These are phyloP conservation scores for Haemorhous mexicanus DNA, from an alignment of 2,113 vertebrate genomes.

Conservation along the genomic window DNA sequence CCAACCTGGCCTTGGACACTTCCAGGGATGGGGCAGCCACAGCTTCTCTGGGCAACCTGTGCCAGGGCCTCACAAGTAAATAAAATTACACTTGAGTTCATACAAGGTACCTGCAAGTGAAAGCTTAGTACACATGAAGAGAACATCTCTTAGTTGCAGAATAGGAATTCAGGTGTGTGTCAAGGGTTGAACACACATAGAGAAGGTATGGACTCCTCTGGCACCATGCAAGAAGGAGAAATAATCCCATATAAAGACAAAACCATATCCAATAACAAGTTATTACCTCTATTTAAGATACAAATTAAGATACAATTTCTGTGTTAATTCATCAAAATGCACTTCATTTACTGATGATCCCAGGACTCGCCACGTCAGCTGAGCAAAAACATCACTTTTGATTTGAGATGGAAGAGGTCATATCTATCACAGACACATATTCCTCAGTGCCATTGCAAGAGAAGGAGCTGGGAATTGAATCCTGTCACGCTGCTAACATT, in stretches of 20 bases:
- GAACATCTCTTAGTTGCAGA: not conserved
- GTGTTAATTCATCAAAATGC: not conserved
- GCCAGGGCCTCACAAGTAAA: not conserved
- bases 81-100: not conserved
- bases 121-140: not conserved
- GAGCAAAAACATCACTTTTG: not conserved
- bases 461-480: not conserved
- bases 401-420: not conserved
- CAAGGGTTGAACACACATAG: not conserved
- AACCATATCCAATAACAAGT: not conserved
- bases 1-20: not conserved
- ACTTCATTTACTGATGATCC: not conserved
- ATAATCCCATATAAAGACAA: not conserved
- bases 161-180: not conserved
- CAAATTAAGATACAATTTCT: not conserved
- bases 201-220: not conserved
- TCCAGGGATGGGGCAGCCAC: not conserved
- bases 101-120: not conserved
- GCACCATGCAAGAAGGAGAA: not conserved
- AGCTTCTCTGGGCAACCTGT: not conserved
- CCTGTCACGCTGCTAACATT: not conserved
- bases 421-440: not conserved
- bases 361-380: not conserved
- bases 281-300: not conserved
- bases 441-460: accelerated